Evolutionary conservation across 1,140 invertebrate species (phyloP), one percentile per base, ranked within the genome.

Genomic region (Cephus cinctus): DNA sequence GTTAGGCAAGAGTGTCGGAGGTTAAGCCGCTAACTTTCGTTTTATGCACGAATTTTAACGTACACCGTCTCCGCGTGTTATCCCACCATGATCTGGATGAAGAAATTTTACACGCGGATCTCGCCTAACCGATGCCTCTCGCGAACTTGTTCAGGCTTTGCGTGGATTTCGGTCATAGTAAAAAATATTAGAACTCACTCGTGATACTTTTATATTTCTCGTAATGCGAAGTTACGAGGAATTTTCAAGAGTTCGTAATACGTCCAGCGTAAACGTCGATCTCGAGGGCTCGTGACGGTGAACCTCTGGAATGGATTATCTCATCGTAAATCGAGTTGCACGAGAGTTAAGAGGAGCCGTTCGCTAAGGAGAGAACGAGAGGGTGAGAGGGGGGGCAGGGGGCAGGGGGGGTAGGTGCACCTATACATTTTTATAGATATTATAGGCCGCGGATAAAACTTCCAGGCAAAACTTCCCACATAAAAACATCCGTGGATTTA

Each of bases 401-500:
- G 12, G 34, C 11, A 18, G 8, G 9, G 8, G 27, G 27, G 27
- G 12, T 12, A 16, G 32, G 5, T n/a, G 32, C 32, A 16, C 14
- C 15, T 12, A 18, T 36, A 18, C 34, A 36, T 54, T 62, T 56
- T 54, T 59, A 44, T 41, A 43, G 58, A 55, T 60, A 60, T 67
- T 66, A 67, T 67, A 64, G 63, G 57, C 63, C 61, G 57, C 57
- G 55, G 44, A 47, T 43, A 52, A 45, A 48, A 51, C 48, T 22
- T 46, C 48, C 52, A 43, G 48, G 50, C 54, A 46, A 63, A 69
- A 67, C 54, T 69, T 66, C 52, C 35, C 57, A 59, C 59, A 62
- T 65, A 67, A 69, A 69, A 69, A 67, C 67, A 69, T 67, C 41
- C 53, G 45, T 47, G 55, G 58, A 69, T 69, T 69, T 69, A 69